Percentiles rank a stretch among this genome's conserved stretches.
Evolutionary conservation across 2,888 invertebrate species (phyloP).

Genomic region (Hylaea fasciaria): DNA sequence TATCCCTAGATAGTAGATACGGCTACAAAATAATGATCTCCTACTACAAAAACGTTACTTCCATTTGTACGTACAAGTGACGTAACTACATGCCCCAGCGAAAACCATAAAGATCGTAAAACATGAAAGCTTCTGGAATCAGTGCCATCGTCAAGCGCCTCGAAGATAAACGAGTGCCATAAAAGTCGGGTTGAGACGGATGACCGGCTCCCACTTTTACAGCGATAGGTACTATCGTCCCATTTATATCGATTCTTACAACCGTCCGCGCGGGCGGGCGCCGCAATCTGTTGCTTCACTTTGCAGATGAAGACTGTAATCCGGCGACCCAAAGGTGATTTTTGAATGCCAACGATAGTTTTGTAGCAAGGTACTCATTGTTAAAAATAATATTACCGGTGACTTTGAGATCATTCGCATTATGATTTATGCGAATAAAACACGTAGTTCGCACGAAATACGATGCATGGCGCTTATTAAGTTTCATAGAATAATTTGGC

Average conservation of each 20-base stretch:
- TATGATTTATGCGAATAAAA: no score
- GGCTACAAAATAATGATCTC: background rate
- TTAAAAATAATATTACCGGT: no score
- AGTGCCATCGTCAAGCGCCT: conserved; percentile 32
- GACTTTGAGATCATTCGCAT: no score
- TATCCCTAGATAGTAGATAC: no score
- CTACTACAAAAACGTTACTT: background rate
- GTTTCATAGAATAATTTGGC: no score
- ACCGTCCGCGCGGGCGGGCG: conserved; percentile 21
- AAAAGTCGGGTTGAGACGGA: conserved; percentile 47
- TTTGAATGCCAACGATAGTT: no score
- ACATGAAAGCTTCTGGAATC: conserved; percentile 37
- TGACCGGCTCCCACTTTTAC: conserved; percentile 54
- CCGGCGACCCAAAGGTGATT: no score
- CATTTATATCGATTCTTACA: conserved; percentile 31
- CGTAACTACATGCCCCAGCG: background rate
- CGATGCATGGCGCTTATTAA: no score
- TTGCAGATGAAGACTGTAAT: conserved; percentile 33
- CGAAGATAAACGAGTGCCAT: conserved; percentile 59
- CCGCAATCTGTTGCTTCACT: conserved; percentile 41
- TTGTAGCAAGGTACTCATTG: no score
- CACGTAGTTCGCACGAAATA: no score
- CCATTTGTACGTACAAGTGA: background rate
- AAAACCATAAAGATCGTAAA: conserved; percentile 29
- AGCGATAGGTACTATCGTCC: conserved; percentile 53